Base-by-base conservation (phyloP, 2,797 vertebrate genomes). In the Platalea minor region DNA sequence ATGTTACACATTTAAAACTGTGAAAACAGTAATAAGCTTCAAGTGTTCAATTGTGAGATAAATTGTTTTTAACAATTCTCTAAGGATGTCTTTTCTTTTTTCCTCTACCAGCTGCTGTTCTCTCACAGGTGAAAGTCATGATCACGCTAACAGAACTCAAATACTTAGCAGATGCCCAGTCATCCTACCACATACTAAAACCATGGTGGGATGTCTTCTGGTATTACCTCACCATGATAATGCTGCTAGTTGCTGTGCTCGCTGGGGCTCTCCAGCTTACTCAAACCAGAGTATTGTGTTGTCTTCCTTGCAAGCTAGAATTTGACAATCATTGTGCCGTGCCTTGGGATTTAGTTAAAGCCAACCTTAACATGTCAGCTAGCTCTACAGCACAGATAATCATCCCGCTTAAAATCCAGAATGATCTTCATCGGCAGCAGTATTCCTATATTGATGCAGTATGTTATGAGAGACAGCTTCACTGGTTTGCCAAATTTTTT, bases 201-300 rank as follows among this genome's bases (percentile, higher is more conserved):
- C 98, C 98, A 20, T 98, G 98, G 98, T 98, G 98, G 98, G 98
- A 98, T 31, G 98, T 98, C 94, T 98, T 98, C 97, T 98, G 98
- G 98, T 98, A 98, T 97, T 98, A 98, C 88, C 97, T 98, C 97
- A 98, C 98, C 87, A 98, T 98, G 97, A 98, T 98, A 96, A 98
- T 98, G 98, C 97, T 98, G 96, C 95, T 98, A 95, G 97, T 98
- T 77, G 98, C 98, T 5, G 98, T 98, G 78, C 97, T 98, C 4
- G 98, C 98, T 7, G 98, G 98, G 59, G 98, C 98, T 3, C 98
- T 98, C 82, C 98, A 98, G 95, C 96, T 98, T 14, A 98, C 98
- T 35, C 98, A 98, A 95, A 98, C 98, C 97, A 98, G 98, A 97
- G 98, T 98, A 88, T 93, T 98, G 81, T 98, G 98, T 93, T 98